These are phyloP conservation scores for Larimichthys polyactis DNA, from an alignment of 2,113 vertebrate genomes.

Conservation along the genomic window DNA sequence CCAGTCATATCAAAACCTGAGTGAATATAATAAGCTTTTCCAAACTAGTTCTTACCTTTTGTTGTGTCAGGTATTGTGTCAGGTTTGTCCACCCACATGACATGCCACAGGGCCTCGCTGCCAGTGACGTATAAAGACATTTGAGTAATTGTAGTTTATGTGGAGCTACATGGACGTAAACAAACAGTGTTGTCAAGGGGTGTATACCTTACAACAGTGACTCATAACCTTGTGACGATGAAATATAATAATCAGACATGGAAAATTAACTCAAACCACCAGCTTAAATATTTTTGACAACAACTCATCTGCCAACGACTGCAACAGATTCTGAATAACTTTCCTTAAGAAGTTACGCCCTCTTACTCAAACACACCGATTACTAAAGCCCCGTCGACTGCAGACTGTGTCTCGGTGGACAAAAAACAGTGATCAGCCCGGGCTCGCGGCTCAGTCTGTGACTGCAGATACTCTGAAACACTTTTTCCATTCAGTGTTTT, in stretches of 20 bases:
- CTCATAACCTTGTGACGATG: background rate
- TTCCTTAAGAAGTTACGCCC: background rate
- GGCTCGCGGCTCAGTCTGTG: background rate
- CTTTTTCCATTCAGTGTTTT: slow-evolving; percentile 71
- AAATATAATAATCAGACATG: background rate
- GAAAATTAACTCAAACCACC: background rate
- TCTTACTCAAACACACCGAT: slow-evolving; percentile 2
- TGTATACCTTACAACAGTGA: background rate
- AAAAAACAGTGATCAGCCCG: background rate
- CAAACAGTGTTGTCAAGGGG: background rate
- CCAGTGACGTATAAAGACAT: background rate
- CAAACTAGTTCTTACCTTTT: slow-evolving; percentile 13
- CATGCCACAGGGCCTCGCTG: background rate
- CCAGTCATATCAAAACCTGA: background rate
- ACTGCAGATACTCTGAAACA: slow-evolving; percentile 44
- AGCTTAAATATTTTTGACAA: background rate
- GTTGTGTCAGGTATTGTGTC: background rate
- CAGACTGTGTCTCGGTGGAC: background rate
- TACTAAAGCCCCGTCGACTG: background rate
- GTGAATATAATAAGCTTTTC: background rate
- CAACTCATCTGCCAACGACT: background rate
- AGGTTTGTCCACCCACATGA: background rate
- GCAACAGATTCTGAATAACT: no score
- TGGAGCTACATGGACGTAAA: background rate
- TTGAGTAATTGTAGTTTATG: background rate